Evolutionary conservation across 2,113 vertebrate species (phyloP).

Genomic region (Theropithecus gelada): DNA sequence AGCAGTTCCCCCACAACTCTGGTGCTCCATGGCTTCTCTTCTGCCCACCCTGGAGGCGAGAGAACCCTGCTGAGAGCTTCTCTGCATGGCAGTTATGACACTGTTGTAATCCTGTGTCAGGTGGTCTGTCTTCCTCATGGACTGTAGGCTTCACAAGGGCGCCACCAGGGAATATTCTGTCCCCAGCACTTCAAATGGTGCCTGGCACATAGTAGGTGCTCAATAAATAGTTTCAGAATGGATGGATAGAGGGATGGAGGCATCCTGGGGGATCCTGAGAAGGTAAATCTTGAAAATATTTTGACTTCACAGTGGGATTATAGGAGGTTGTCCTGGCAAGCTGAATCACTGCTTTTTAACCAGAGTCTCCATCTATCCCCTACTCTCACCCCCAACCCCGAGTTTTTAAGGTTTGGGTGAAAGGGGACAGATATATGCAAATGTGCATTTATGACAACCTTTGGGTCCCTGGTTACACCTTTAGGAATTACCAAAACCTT

Average conservation of each 20-base stretch:
- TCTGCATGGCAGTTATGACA: neutral
- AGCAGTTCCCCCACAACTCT: too few relatives aligned
- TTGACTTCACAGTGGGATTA: neutral
- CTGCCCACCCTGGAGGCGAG: neutral
- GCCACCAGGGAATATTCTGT: neutral
- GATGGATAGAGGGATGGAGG: neutral
- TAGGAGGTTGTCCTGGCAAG: neutral
- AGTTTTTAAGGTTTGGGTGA: neutral
- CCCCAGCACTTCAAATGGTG: neutral
- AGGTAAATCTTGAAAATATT: neutral
- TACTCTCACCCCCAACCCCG: neutral
- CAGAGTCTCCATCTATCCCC: too few relatives aligned
- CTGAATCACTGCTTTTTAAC: neutral
- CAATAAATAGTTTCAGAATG: neutral
- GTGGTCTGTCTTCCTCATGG: neutral
- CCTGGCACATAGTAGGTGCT: neutral
- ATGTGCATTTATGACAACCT: neutral
- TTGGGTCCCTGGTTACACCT: neutral
- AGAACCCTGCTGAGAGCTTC: neutral
- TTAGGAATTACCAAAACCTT: neutral
- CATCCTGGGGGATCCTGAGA: neutral
- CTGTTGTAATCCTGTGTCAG: neutral
- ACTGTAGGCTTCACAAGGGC: neutral
- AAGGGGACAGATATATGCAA: neutral
- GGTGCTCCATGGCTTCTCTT: neutral